Conservation (phyloP, 2,113 vertebrate species). For the Zapus hudsonius region DNA sequence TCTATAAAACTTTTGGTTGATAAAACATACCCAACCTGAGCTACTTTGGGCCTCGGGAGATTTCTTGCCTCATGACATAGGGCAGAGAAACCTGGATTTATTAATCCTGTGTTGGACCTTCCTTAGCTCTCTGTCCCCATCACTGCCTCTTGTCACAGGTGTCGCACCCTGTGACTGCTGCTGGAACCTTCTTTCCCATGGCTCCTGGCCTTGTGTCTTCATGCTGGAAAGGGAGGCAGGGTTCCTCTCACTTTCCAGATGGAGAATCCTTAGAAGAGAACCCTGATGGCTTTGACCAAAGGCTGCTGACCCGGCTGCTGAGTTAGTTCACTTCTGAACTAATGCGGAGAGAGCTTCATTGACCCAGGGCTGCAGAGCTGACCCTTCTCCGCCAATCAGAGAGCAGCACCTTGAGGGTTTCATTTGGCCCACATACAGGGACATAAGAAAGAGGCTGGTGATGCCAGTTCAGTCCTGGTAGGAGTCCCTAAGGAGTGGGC, state of each 20-base stretch:
- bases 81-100: neutral
- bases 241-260: neutral
- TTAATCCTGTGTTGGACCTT: neutral
- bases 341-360: neutral
- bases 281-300: neutral
- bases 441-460: rapidly evolving
- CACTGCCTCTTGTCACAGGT: neutral
- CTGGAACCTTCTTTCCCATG: neutral
- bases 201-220: neutral
- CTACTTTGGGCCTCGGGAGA: neutral
- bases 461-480: neutral
- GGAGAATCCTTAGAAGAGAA: neutral
- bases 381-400: neutral
- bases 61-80: neutral
- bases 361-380: neutral
- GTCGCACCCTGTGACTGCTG: neutral
- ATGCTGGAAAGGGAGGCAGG: neutral
- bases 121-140: neutral
- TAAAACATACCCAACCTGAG: slow-evolving; percentile 1
- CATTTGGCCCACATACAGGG: too few relatives aligned
- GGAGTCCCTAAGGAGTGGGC: rapidly evolving
- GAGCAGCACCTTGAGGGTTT: neutral
- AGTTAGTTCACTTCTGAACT: too few relatives aligned
- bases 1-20: slow-evolving; percentile 24
- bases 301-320: neutral